Base-by-base conservation (phyloP, 2,113 vertebrate species). In the Collichthys lucidus region DNA sequence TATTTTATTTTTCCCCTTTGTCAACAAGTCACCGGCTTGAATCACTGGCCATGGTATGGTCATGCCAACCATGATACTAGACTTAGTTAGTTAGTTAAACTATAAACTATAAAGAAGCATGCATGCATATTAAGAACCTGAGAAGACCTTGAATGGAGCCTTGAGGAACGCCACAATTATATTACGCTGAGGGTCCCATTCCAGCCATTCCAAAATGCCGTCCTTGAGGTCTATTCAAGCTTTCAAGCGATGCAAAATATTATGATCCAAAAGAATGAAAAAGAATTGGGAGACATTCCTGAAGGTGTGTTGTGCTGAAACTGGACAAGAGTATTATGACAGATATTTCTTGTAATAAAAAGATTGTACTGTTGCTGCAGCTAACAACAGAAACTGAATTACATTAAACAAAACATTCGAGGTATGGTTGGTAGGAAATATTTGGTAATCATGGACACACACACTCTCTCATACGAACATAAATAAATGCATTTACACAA, bases 71-170 rank as follows among this genome's bases (percentile, higher is more conserved):
- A 35, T 35, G 4, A 31, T 31, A 31, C 31, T 31, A 31, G 31
- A 31, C 31, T 31, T 31, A 31, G 29, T 5, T 31, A 26, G 26
- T 26, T 26, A 26, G 26, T 26, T 26, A 26, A 26, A 26, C 26
- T 26, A 26, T 26, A 26, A 26, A 26, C 26, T 26, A 26, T 26
- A 31, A 74, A 20, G n/a, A 42, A 26, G 29, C 19, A 52, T 40
- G 20, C 9, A 31, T 47, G 4, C 3, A 0, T 20, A 42, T 2
- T 66, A 17, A 77, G 4, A 71, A 71, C 12, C 0, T 9, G 0
- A 71, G 14, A 64, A 49, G 77, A 49, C 52, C 59, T 0, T 44
- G 67, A 46, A 31, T 31, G 3, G 49, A 44, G 59, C 67, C 77
- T 22, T 56, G 67, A 71, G 77, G 49, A 56, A 46, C 77, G 19